Evolutionary conservation across 2,797 vertebrate species (phyloP).

Genomic region (Gambusia yucatana): DNA sequence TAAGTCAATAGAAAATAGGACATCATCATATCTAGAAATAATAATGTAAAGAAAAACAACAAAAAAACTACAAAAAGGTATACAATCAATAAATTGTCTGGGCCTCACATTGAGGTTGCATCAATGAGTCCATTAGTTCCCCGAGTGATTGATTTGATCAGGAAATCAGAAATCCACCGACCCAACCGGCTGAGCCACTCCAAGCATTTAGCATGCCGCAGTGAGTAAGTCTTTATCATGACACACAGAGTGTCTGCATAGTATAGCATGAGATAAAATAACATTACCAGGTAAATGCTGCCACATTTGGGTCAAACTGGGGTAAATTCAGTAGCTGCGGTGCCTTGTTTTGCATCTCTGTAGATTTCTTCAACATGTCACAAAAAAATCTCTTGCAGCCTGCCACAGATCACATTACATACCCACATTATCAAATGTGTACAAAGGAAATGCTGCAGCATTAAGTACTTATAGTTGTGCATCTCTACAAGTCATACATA

Average conservation of each 20-base stretch:
- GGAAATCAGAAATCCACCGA: not conserved
- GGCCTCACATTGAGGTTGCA: not conserved
- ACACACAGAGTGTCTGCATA: not conserved
- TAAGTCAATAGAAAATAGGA: not conserved
- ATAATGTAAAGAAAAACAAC: not conserved
- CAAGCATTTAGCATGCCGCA: not conserved
- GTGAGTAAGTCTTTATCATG: not conserved
- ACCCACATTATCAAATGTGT: not conserved
- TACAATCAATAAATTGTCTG: not conserved
- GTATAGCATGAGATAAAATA: not conserved
- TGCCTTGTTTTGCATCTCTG: not conserved
- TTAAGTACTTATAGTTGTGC: not conserved
- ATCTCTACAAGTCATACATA: not conserved
- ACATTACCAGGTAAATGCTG: not conserved
- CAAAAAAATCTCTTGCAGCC: not conserved
- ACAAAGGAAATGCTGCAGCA: not conserved
- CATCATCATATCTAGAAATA: not conserved
- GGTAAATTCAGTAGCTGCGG: not conserved
- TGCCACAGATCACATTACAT: not conserved
- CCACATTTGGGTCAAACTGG: not conserved
- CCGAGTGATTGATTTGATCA: not conserved
- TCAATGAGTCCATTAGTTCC: not conserved
- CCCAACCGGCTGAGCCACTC: not conserved
- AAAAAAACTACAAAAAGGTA: not conserved
- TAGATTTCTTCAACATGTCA: not conserved